Evolutionary conservation across 2,797 vertebrate genomes (phyloP).

Genomic region (Bovichtus variegatus): DNA sequence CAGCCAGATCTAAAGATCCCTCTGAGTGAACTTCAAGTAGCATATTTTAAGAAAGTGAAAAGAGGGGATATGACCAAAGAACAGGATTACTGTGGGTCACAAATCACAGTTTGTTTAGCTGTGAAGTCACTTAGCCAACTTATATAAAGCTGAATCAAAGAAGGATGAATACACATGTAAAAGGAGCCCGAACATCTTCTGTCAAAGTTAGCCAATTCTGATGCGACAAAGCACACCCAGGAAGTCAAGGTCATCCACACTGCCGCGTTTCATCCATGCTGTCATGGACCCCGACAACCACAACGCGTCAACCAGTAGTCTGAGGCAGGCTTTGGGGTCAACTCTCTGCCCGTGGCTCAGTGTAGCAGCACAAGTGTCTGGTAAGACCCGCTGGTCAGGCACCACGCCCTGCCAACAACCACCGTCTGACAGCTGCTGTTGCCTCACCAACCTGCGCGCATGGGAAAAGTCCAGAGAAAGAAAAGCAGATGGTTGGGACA

Average conservation of each 20-base stretch:
- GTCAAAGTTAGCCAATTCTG: conserved; percentile 35
- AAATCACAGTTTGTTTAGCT: conserved; percentile 75
- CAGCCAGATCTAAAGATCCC: conserved; percentile 76
- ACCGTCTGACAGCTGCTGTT: conserved; percentile 82
- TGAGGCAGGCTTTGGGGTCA: conserved; percentile 71
- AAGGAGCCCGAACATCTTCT: conserved; percentile 31
- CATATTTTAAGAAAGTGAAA: conserved; percentile 69
- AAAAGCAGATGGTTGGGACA: conserved; percentile 65
- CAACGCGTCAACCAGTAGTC: conserved; percentile 67
- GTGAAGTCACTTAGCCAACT: conserved; percentile 51
- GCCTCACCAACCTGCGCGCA: conserved; percentile 71
- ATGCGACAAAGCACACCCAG: conserved; percentile 54
- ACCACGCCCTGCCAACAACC: conserved; percentile 80
- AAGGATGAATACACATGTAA: conserved; percentile 48
- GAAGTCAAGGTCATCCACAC: conserved; percentile 58
- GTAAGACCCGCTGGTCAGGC: conserved; percentile 77
- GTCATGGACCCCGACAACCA: conserved; percentile 63
- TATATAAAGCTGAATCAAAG: conserved; percentile 52
- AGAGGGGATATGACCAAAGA: conserved; percentile 57
- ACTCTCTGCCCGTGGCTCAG: conserved; percentile 61
- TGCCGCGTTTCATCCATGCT: conserved; percentile 55
- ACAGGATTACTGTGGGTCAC: conserved; percentile 60
- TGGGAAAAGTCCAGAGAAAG: conserved; percentile 68
- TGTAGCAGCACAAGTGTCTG: conserved; percentile 75
- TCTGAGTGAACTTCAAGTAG: conserved; percentile 62